phyloP scores from a whole-genome alignment of 1,140 invertebrate genomes.

The Pseudomyrmex pallidus region DNA sequence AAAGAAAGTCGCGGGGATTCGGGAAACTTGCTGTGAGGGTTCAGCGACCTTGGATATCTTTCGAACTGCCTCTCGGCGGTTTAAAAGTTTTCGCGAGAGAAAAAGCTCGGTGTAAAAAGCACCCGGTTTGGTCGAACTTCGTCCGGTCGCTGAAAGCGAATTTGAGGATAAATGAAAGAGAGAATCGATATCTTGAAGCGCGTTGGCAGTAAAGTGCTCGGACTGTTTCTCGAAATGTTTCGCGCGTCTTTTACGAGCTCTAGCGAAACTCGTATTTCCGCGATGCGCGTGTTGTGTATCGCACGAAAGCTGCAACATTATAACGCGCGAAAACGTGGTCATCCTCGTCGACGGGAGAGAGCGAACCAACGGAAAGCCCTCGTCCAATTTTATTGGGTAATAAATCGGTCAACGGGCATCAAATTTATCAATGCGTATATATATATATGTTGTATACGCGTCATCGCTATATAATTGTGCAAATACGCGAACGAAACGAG shows the following conservation, averaged over 20 bases:
- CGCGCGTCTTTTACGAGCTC: constrained; percentile 8
- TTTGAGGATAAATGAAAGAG: constrained; percentile 5
- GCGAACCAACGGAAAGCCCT: neutral
- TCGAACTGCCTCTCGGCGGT: neutral
- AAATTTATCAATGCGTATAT: neutral
- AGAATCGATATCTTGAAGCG: neutral
- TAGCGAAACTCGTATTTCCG: neutral
- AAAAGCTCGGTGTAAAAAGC: neutral
- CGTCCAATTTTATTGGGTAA: constrained; percentile 1
- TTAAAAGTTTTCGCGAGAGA: constrained; percentile 1
- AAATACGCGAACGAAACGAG: neutral
- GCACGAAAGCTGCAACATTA: constrained; percentile 5
- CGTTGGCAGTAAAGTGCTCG: neutral
- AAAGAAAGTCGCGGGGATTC: neutral
- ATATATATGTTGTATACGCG: no score
- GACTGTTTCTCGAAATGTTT: constrained; percentile 3
- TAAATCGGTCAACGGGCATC: neutral
- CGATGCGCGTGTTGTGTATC: neutral
- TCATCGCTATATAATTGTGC: neutral
- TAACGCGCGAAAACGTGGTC: neutral
- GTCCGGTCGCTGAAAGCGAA: neutral
- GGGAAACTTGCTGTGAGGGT: neutral
- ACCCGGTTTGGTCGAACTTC: neutral
- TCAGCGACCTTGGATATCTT: constrained; percentile 1
- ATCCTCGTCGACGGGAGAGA: neutral